Conservation (phyloP, 2,797 vertebrate genomes). For the Nyctalus aviator region DNA sequence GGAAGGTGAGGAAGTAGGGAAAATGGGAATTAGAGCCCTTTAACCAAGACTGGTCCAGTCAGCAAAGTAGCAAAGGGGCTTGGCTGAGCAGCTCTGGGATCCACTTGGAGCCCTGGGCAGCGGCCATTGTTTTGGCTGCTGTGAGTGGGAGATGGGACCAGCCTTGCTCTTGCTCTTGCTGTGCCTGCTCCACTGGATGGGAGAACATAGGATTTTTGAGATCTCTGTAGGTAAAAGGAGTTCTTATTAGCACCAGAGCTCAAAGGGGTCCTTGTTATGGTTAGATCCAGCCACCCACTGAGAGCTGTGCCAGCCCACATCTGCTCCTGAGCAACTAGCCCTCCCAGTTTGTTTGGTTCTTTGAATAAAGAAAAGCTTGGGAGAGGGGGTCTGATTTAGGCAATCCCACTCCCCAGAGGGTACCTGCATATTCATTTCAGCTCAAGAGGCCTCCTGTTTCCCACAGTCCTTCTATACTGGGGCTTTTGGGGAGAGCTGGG, state of each 20-base stretch:
- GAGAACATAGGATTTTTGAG: neutral
- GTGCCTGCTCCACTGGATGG: neutral
- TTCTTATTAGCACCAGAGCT: neutral
- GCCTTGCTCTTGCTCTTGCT: neutral
- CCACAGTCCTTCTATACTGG: neutral
- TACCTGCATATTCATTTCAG: neutral
- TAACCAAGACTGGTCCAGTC: neutral
- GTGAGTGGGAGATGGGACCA: neutral
- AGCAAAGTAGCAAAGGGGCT: neutral
- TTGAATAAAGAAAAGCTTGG: neutral
- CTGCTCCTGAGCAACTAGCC: neutral
- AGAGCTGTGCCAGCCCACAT: neutral
- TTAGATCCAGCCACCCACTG: neutral
- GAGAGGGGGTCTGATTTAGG: neutral
- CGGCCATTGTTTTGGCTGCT: neutral
- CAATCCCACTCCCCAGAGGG: neutral
- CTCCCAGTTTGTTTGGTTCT: neutral
- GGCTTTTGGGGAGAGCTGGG: neutral
- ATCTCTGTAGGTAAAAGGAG: constrained; percentile 4
- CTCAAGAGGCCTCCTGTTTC: neutral
- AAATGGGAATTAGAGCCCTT: neutral
- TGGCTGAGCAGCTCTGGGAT: neutral
- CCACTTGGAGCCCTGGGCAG: neutral
- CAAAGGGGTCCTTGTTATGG: constrained; percentile 49
- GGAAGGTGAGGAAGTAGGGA: neutral